Base-by-base conservation (phyloP, 2,888 invertebrate genomes). In the Oligia latruncula region DNA sequence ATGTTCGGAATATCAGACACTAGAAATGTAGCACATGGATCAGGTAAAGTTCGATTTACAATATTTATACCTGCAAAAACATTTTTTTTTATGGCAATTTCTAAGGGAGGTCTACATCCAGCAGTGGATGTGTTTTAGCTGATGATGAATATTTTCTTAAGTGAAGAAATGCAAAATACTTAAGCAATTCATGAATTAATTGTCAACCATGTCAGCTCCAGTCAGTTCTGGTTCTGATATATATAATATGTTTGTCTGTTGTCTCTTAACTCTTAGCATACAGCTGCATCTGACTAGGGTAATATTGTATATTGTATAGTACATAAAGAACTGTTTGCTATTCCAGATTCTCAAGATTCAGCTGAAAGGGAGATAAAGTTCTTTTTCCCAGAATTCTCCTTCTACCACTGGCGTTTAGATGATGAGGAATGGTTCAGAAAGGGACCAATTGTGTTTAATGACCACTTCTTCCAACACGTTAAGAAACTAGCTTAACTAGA, bases 21-120 rank as follows among this genome's bases (percentile, higher is more conserved):
- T 0, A 97, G 99, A 90, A 99, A 99, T 97, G 99, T 98, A 3
- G 98, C 98, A 17, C 99, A 99, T 96, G 99, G 99, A 29, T 99
- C 99, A 92, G 99, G 99, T 98, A 97, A 83, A 46, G 46, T 64
- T n/a, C 4, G 11, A n/a, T 60, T n/a, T 66, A 43, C n/a, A 55
- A 46, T 17, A 23, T 8, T 17, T 20, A 20, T 13, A n/a, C 4
- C 67, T 40, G 40, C 40, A 35, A n/a, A 67, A 35, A 8, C 11
- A 6, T 49, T 74, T 11, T 66, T 66, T 46, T 23, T 5, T 20
- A 5, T 23, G 11, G 17, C 13, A 49, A 6, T 35, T 11, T n/a
- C 6, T 0, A 4, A 49, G 35, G 13, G 6, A 29, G n/a, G n/a
- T n/a, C 23, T 35, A 13, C 15, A 8, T 46, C 8, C 2, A 71